Evolutionary conservation across 2,888 invertebrate genomes (phyloP).

Genomic region (Therioaphis trifolii): DNA sequence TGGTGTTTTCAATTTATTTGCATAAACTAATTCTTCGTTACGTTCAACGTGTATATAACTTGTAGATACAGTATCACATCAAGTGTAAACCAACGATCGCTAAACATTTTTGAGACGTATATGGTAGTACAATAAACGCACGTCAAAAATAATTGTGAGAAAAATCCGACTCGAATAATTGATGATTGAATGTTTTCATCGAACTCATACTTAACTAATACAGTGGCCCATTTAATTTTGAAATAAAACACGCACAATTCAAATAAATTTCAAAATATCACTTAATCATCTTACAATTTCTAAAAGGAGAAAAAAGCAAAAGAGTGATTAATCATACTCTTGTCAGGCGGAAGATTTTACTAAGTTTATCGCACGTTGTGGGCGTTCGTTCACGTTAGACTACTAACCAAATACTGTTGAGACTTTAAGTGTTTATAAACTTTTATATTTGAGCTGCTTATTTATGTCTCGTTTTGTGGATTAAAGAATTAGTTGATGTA

Average conservation of each 20-base stretch:
- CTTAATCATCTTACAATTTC: constrained; percentile 36
- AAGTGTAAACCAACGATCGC: too few relatives aligned
- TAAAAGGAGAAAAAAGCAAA: constrained; percentile 19
- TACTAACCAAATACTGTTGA: constrained; percentile 34
- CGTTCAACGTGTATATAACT: too few relatives aligned
- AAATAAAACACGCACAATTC: constrained; percentile 14
- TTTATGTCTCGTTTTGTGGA: constrained; percentile 32
- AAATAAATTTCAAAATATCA: constrained; percentile 50
- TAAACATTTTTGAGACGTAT: too few relatives aligned
- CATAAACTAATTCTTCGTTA: too few relatives aligned
- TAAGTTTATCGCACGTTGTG: constrained; percentile 43
- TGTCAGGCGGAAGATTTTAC: constrained; percentile 50
- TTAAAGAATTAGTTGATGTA: constrained; percentile 16
- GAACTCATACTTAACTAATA: constrained; percentile 32
- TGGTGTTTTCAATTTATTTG: too few relatives aligned
- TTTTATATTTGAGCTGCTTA: constrained; percentile 41
- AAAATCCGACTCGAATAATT: neutral
- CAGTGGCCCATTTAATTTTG: constrained; percentile 24
- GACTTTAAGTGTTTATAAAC: constrained; percentile 49
- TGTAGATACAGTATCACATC: too few relatives aligned
- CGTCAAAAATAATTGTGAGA: constrained; percentile 3
- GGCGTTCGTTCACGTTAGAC: constrained; percentile 7
- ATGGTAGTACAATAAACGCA: too few relatives aligned
- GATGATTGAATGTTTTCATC: constrained; percentile 33
- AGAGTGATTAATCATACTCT: constrained; percentile 49